Conservation (phyloP, 2,888 invertebrate genomes). For the Scelioninae gen. 2 region DNA sequence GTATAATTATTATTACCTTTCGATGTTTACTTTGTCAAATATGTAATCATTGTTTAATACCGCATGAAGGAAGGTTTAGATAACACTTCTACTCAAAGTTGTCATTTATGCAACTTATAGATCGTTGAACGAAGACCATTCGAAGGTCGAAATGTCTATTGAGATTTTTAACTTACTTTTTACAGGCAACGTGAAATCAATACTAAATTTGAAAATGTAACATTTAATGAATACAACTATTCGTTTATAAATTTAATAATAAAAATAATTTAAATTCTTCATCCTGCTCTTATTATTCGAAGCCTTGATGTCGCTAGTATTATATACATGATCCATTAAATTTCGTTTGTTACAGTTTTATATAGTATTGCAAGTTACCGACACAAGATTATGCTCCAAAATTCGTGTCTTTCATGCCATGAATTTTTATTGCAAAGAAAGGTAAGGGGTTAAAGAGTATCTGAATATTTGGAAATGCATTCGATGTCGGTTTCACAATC, state of each 20-base stretch:
- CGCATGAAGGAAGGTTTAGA: constrained; percentile 4
- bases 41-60: constrained; percentile 3
- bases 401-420: too few species aligned
- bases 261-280: constrained; percentile 5
- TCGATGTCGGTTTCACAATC: too few species aligned
- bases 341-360: too few species aligned
- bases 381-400: too few species aligned
- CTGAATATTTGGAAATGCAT: too few species aligned
- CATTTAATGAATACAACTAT: background rate
- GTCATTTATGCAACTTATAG: constrained; percentile 28
- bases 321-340: too few species aligned
- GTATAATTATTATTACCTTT: background rate
- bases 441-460: too few species aligned
- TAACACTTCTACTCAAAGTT: constrained; percentile 4
- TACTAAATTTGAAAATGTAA: constrained; percentile 9
- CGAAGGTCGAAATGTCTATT: constrained; percentile 26
- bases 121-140: constrained; percentile 37
- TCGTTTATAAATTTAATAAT: background rate
- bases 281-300: too few species aligned
- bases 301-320: too few species aligned
- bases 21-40: background rate
- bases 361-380: too few species aligned
- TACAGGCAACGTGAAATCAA: constrained; percentile 14
- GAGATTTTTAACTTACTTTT: constrained; percentile 13
- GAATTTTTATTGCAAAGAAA: too few species aligned